Evolutionary conservation across 2,797 vertebrate species (phyloP), one percentile per base, ranked within the genome.

Genomic region (Hapalemur alaotrensis): DNA sequence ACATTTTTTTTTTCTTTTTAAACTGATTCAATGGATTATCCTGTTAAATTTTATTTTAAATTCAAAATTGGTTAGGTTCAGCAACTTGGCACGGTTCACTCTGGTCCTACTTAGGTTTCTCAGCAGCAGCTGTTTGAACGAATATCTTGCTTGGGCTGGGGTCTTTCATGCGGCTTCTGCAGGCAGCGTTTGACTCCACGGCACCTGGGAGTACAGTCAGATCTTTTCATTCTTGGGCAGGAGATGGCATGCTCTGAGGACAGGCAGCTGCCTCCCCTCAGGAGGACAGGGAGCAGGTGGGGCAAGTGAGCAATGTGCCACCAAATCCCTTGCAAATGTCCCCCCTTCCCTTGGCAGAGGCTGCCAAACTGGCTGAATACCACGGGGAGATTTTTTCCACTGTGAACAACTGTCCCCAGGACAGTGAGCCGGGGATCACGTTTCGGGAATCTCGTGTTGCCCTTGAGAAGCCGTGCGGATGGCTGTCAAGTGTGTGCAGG

Each of bases 361-460:
- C 92, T 98, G 96, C 97, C 96, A 97, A 78, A 81, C 54, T 9
- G 92, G 50, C 91, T 85, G 87, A 97, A 97, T 94, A 97, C 85
- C 95, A 95, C 38, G 22, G 93, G 94, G 91, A 76, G 90, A 95
- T 94, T 98, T 97, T 98, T 98, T 98, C 98, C 98, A 97, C 94
- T 91, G 95, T 90, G 98, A 98, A 97, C 98, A 98, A 98, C 98
- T 98, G 98, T 98, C 95, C 73, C 70, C 4, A 7, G 76, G 95
- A 92, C 50, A 76, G 93, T 30, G 32, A 86, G 69, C 70, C 0
- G 67, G 78, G 70, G 86, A 91, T 98, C 93, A 91, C 2, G 1
- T 97, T 97, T 97, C 97, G 93, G 93, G 95, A 95, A 95, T 97
- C 97, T 97, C 50, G 0, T 28, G 32, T 92, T 95, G 96, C 87